A percentile compares a stretch with the other conserved stretches of the same genome.
Evolutionary conservation across 2,888 invertebrate genomes (phyloP).

Genomic region (Synanthedon vespiformis): DNA sequence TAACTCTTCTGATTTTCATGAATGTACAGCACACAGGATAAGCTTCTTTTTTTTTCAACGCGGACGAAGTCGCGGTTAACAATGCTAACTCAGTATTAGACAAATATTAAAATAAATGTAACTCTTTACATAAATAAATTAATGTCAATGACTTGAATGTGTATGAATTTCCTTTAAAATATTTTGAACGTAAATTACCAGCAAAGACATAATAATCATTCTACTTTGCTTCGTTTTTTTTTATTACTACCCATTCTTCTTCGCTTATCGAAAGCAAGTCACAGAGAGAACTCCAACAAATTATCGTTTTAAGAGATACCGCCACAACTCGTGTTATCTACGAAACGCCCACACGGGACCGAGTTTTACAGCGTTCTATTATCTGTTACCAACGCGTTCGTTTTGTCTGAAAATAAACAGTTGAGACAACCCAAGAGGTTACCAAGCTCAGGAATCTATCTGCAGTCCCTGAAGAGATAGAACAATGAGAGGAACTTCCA

Average conservation of each 20-base stretch:
- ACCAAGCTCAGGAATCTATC: conserved; percentile 20
- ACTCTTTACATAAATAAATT: no score
- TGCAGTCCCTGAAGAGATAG: conserved; percentile 1
- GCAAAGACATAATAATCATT: no score
- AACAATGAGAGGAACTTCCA: background rate
- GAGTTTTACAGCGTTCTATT: conserved; percentile 49
- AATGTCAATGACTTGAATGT: no score
- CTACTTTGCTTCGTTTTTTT: background rate
- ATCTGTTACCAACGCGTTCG: conserved; percentile 45
- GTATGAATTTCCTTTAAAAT: no score
- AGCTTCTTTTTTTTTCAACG: no score
- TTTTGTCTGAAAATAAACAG: conserved; percentile 50
- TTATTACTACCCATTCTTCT: conserved; percentile 7
- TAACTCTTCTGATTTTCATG: no score
- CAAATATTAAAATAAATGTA: no score
- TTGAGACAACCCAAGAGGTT: conserved; percentile 16
- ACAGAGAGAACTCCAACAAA: conserved; percentile 46
- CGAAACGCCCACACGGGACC: conserved; percentile 44
- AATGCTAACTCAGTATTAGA: no score
- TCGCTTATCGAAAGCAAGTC: conserved; percentile 36
- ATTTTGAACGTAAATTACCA: no score
- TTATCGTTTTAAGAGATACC: conserved; percentile 51
- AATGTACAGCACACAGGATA: no score
- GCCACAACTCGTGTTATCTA: background rate
- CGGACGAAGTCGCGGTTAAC: no score